Conservation (phyloP, 2,888 invertebrate genomes). For the Eupithecia vulgata region DNA sequence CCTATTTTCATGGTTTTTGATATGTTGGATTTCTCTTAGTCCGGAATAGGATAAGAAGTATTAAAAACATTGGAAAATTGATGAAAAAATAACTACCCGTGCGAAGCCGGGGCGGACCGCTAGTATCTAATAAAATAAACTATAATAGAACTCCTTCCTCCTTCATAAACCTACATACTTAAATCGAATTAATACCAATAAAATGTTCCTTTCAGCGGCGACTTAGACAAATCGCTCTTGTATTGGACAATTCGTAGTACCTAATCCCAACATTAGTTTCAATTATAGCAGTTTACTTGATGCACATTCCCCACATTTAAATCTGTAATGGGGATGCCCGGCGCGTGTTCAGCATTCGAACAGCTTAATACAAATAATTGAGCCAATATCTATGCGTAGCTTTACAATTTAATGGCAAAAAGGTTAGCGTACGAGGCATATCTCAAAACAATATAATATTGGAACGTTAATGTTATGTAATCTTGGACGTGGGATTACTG, state of each 20-base stretch:
- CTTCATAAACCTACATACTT: slow-evolving; percentile 29
- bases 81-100: no score
- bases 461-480: slow-evolving; percentile 45
- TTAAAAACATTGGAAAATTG: no score
- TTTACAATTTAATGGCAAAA: slow-evolving; percentile 51
- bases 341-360: slow-evolving; percentile 71
- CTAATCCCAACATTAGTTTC: slow-evolving; percentile 82
- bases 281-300: slow-evolving; percentile 78
- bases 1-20: no score
- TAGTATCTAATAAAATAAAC: no score
- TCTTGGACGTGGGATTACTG: slow-evolving; percentile 52
- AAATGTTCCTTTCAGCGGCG: slow-evolving; percentile 66
- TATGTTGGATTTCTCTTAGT: no score
- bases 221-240: slow-evolving; percentile 82
- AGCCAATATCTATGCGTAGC: slow-evolving; percentile 55
- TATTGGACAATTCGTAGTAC: slow-evolving; percentile 82
- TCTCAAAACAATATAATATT: slow-evolving; percentile 54
- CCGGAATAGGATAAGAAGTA: no score
- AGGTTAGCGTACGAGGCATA: slow-evolving; percentile 52
- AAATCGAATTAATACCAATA: slow-evolving; percentile 63
- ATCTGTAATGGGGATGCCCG: slow-evolving; percentile 58
- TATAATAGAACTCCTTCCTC: no score
- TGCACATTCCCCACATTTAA: slow-evolving; percentile 68
- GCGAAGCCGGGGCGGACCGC: no score
- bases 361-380: slow-evolving; percentile 58